These are phyloP conservation scores for Coelinius sp. DNA, from an alignment of 2,888 invertebrate species.

Conservation along the genomic window DNA sequence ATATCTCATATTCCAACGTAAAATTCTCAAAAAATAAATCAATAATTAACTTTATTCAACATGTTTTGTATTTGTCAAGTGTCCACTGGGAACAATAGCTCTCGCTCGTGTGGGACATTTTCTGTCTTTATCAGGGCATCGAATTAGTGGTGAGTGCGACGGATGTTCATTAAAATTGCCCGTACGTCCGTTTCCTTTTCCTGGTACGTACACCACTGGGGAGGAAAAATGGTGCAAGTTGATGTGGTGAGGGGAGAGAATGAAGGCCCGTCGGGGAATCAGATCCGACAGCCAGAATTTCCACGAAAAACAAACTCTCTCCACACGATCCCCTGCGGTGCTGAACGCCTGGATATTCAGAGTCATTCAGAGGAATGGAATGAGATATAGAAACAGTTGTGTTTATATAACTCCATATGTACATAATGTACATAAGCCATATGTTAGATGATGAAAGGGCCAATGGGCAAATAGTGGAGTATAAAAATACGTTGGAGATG, in stretches of 20 bases:
- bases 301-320: constrained; percentile 61
- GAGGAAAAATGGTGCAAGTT: constrained; percentile 21
- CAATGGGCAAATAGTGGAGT: neutral
- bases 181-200: constrained; percentile 51
- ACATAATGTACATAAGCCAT: neutral
- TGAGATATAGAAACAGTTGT: neutral
- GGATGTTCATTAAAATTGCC: constrained; percentile 63
- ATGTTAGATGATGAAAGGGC: neutral
- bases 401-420: constrained; percentile 1
- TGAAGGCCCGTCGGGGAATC: constrained; percentile 61
- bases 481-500: neutral
- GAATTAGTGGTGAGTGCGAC: constrained; percentile 58
- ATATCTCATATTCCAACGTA: too few relatives aligned
- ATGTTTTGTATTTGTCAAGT: constrained; percentile 21
- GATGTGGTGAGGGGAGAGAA: constrained; percentile 33
- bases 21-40: neutral
- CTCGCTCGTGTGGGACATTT: constrained; percentile 26
- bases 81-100: constrained; percentile 41
- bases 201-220: constrained; percentile 19
- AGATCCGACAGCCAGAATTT: constrained; percentile 63
- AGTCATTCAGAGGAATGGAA: constrained; percentile 15
- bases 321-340: constrained; percentile 46
- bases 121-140: constrained; percentile 38
- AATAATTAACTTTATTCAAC: neutral
- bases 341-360: constrained; percentile 6